Evolutionary conservation across 2,113 vertebrate species (phyloP).

Genomic region (Ctenomys sociabilis): DNA sequence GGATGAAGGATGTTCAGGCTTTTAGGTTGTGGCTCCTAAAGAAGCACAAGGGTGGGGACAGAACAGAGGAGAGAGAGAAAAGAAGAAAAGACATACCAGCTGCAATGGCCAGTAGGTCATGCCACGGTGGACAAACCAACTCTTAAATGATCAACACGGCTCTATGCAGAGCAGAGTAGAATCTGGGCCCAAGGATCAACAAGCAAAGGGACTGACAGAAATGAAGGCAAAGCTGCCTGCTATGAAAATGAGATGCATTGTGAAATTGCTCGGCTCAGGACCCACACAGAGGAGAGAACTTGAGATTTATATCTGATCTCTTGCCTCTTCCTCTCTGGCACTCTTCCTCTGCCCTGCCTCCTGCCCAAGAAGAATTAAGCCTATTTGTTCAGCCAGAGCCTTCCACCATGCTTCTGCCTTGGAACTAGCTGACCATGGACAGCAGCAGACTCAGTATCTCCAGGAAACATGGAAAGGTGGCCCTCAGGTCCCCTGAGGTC

Average conservation of each 20-base stretch:
- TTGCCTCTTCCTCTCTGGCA: neutral
- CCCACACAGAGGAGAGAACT: neutral
- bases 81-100: neutral
- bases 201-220: neutral
- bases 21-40: neutral
- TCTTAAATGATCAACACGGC: neutral
- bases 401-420: neutral
- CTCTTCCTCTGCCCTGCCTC: neutral
- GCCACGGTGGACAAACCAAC: neutral
- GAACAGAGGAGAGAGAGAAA: neutral
- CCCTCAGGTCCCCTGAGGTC: neutral
- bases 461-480: neutral
- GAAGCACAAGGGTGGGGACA: neutral
- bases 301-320: neutral
- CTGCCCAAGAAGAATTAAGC: neutral
- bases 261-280: neutral
- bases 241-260: neutral
- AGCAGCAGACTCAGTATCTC: neutral
- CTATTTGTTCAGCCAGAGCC: neutral
- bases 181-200: neutral
- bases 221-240: neutral
- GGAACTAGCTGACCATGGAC: neutral
- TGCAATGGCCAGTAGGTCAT: neutral
- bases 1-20: neutral
- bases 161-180: neutral